Evolutionary conservation across 2,888 invertebrate species (phyloP), one percentile per base, ranked within the genome.

Genomic region (Nesidiocoris tenuis): DNA sequence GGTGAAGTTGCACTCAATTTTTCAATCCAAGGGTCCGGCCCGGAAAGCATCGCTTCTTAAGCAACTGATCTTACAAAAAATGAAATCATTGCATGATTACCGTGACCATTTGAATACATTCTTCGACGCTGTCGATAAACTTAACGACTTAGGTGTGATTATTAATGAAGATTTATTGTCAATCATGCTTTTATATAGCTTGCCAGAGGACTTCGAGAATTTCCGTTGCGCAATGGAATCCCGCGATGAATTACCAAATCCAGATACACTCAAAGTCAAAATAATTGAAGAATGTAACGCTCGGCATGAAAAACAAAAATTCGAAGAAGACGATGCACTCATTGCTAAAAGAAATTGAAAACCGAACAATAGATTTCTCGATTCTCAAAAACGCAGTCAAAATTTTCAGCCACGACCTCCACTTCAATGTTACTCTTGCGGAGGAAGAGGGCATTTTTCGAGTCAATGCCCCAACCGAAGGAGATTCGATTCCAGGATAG

Each of bases 1-100:
- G 56, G 22, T 12, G 1, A 68, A 54, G 56, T n/a, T 68, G 2
- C 17, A 68, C 16, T 12, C 2, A 17, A 57, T 57, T 68, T 68
- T 7, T 54, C 57, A 68, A 68, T 56, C 56, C 17, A 56, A 22
- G n/a, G 68, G 68, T 16, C 68, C 68, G 2, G 56, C 68, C 12
- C 12, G 56, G 21, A 68, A 18, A 21, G 68, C 56, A 16, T 12
- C 56, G 1, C 18, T 57, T 16, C 22, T 68, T 12, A 68, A 61
- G 21, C 2, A 19, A 12, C 55, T 61, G 16, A 57, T 57, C 9
- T n/a, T 68, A 9, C 68, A 68, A 9, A 59, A 21, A 68, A 68
- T 68, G 55, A 5, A 18, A 12, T 9, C 22, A 17, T 55, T 22
- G n/a, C 24, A 65, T 17, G 54, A 65, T 24, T n/a, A 24, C 3